Evolutionary conservation across 2,797 vertebrate species (phyloP).

Genomic region (Melanotaenia pygmaea): DNA sequence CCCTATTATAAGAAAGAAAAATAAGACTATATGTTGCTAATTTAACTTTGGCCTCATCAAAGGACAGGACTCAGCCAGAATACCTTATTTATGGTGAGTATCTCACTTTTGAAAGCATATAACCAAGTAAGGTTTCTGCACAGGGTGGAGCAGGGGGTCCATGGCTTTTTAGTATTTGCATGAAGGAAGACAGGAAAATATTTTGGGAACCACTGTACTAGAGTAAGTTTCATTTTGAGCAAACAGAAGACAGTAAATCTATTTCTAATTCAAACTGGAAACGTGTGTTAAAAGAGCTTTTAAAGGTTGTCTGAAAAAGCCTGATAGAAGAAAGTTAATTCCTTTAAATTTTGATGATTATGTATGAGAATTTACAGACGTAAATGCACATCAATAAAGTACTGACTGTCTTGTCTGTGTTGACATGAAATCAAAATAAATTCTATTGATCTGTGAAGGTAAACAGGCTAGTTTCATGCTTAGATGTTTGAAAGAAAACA

Average conservation of each 20-base stretch:
- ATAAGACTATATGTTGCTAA: no score
- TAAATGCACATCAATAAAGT: background rate
- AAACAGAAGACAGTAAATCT: background rate
- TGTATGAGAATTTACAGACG: background rate
- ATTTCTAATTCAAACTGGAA: background rate
- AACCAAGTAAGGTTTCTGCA: no score
- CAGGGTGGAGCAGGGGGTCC: no score
- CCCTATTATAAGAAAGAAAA: no score
- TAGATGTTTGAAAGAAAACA: slow-evolving; percentile 10
- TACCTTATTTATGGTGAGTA: no score
- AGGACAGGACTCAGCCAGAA: no score
- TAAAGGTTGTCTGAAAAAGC: background rate
- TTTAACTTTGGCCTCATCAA: no score
- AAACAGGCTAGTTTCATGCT: background rate
- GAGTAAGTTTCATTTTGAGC: background rate
- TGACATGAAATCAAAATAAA: slow-evolving; percentile 2
- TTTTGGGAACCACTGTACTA: background rate
- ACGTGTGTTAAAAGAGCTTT: background rate
- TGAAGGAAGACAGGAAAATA: no score
- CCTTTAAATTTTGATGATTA: background rate
- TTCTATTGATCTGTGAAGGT: background rate
- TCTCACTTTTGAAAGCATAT: no score
- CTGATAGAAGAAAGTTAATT: background rate
- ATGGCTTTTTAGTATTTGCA: no score
- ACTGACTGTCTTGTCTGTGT: background rate